Evolutionary conservation across 1,140 invertebrate species (phyloP), one percentile per base, ranked within the genome.

Genomic region (Steinernema feltiae): DNA sequence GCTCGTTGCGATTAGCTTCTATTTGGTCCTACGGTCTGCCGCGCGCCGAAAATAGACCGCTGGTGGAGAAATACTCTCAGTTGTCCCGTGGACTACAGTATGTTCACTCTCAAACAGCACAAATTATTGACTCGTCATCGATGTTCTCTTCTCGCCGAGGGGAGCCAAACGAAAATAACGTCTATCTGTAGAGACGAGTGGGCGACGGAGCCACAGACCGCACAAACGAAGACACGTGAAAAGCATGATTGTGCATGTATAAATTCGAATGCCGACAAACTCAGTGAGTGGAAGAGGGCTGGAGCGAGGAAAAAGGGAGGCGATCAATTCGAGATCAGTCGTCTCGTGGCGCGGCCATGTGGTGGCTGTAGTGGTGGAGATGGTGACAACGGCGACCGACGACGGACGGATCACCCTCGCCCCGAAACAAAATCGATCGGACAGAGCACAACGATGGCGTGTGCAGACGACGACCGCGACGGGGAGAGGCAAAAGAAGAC

Each of bases 361-460:
- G 53, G 53, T 21, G 12, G 53, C 24, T 12, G 53, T 63, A 21
- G 53, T 63, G 53, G 53, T 17, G 53, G 53, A 63, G 53, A 63
- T 63, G 53, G 53, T 63, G 53, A 63, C 53, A 63, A 27, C 12
- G 53, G 53, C 7, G 53, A 63, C 53, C 53, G 53, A 27, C 53
- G 53, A 63, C 12, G 53, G 53, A 63, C 53, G 53, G 53, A 63
- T 63, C 53, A 46, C 41, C 41, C 41, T 46, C 41, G 41, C 41
- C 41, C 41, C n/a, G n/a, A 46, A 46, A 46, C n/a, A 46, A 46
- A 63, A 63, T 63, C 53, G 53, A 63, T 63, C 53, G 53, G 53
- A 63, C 53, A 15, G 24, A 63, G 53, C 53, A 63, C 53, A 63
- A 21, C 53, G 53, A 12, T 21, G 24, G 24, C 53, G 53, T 63